These are phyloP conservation scores for Drosophila incognita DNA, from an alignment of 2,888 invertebrate genomes.

Conservation along the genomic window DNA sequence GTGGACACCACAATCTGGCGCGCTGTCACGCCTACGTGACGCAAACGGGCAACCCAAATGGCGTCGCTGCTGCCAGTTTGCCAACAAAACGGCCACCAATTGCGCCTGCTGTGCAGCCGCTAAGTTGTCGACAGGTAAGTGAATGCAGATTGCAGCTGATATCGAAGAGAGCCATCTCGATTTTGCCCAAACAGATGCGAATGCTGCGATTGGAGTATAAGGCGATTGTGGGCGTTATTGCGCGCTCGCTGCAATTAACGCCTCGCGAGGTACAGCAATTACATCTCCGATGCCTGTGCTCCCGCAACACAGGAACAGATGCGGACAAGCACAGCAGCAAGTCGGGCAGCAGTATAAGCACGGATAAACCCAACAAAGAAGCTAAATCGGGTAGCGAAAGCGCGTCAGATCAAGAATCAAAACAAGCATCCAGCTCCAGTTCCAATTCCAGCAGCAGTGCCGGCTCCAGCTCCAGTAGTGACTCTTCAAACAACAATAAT, in stretches of 20 bases:
- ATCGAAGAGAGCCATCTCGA: background rate
- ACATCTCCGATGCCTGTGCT: constrained; percentile 62
- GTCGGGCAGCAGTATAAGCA: background rate
- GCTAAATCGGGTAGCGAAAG: constrained; percentile 15
- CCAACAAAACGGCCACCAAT: constrained; percentile 9
- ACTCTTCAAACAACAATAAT: constrained; percentile 77
- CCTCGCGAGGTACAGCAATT: constrained; percentile 72
- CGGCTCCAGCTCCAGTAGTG: constrained; percentile 25
- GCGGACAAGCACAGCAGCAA: constrained; percentile 25
- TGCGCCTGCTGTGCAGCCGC: constrained; percentile 39
- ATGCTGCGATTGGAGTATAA: constrained; percentile 80
- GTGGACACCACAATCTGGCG: constrained; percentile 56
- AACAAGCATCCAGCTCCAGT: constrained; percentile 17
- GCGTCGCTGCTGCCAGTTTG: constrained; percentile 2
- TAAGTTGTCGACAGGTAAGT: constrained; percentile 71
- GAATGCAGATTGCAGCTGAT: background rate
- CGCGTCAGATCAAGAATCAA: constrained; percentile 3
- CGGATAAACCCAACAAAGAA: constrained; percentile 5
- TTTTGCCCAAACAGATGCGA: constrained; percentile 58
- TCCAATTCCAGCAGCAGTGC: constrained; percentile 10
- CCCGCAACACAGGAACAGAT: constrained; percentile 24
- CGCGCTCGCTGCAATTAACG: constrained; percentile 77
- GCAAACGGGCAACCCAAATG: constrained; percentile 25
- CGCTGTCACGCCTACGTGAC: constrained; percentile 49
- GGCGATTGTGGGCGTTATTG: constrained; percentile 78